Base-by-base conservation (phyloP, 2,113 vertebrate genomes). In the Nothocercus nigrocapillus region DNA sequence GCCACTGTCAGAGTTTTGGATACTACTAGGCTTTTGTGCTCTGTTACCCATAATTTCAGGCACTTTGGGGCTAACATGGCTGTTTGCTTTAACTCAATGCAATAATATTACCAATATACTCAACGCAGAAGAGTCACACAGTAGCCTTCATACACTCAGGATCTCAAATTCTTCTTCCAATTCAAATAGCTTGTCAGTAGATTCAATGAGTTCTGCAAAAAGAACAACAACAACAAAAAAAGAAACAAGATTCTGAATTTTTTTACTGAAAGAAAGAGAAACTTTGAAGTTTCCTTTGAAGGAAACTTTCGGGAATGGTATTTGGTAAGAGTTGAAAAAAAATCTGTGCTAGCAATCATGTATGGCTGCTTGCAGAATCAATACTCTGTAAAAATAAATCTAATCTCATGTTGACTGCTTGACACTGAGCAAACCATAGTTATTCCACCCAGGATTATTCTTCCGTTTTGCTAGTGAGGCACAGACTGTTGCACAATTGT, bases 141-240 rank as follows among this genome's bases (percentile, higher is more conserved):
- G 70, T 76, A 90, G 96, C 91, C 90, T 91, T 98, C 98, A 99
- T 47, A 98, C 97, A 13, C 98, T 99, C 69, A 99, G 97, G 94
- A 99, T 99, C 97, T 99, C 98, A 96, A 99, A 99, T 96, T 99
- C 98, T 96, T 99, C 98, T 96, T 99, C 98, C 49, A 98, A 95
- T 89, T 99, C 98, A 96, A 98, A 99, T 3, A 99, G 96, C 76
- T 99, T 98, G 94, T 99, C 98, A 24, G 98, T 98, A 59, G 98
- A 98, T 91, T 99, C 98, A 80, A 99, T 98, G 93, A 99, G 98
- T 97, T 99, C 98, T 99, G 94, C 18, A n/a, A 59, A 94, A 70
- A 47, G 18, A 47, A 20, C 45, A 47, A 47, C 45, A 47, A 49
- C 21, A 49, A 49, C 21, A 49, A 45, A 45, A 45, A 45, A 45